Evolutionary conservation across 2,797 vertebrate genomes (phyloP), one percentile per base, ranked within the genome.

Genomic region (Sebastes ruberrimus): DNA sequence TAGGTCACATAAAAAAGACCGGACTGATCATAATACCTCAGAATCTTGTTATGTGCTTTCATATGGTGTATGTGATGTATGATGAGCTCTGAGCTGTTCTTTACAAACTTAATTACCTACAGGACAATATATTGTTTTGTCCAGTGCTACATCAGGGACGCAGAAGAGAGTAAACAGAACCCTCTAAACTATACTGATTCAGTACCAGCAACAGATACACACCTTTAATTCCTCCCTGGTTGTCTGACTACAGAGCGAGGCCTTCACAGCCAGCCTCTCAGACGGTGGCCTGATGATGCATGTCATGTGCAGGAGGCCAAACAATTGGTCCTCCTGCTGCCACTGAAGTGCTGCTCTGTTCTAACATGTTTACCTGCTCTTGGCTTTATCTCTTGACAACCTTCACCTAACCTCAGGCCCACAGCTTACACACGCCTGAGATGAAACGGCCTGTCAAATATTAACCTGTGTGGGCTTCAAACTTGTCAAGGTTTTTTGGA

Each of bases 361-460:
- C 74, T 46, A 35, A 18, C 25, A 7, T 91, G 83, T 93, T 91
- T 84, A 86, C 79, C 66, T 35, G 38, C 64, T 69, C 28, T 42
- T 27, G 20, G 27, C 70, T 93, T 91, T 92, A 91, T 93, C 92
- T 81, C 33, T 42, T 10, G 56, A 77, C 82, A 92, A 89, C 95
- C 92, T 95, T 95, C 90, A 93, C 88, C 93, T 79, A 65, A 82
- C 67, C 71, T 68, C 35, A 69, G 74, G 62, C 85, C 88, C 69
- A 74, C 55, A 68, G 63, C 71, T 72, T 61, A 60, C 86, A 82
- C 63, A 42, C 10, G 30, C n/a, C 74, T 65, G 46, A 83, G 74
- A 91, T 92, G 91, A 94, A 94, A 94, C 6, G 53, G 7, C 20
- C 64, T 14, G 85, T 93, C 81, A 93, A 93, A 85, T 11, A 94